phyloP scores from a whole-genome alignment of 2,113 vertebrate species.

The Picathartes gymnocephalus region DNA sequence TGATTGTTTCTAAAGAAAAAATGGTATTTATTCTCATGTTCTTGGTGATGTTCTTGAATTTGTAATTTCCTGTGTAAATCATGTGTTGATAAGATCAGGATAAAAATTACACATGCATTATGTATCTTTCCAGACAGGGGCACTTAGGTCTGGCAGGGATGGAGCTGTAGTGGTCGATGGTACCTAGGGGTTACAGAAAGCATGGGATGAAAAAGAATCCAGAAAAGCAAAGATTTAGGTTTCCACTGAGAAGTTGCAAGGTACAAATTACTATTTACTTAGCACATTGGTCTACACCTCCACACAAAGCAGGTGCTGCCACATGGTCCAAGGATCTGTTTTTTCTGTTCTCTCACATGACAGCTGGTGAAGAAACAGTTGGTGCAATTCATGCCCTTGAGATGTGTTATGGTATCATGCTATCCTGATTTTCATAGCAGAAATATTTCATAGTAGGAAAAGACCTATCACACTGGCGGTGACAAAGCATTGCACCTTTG shows the following conservation, averaged over 20 bases:
- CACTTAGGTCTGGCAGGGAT: not conserved
- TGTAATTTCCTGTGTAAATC: not conserved
- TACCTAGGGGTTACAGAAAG: not conserved
- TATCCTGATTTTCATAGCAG: not conserved
- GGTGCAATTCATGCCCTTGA: not conserved
- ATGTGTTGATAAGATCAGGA: not conserved
- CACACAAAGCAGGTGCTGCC: not conserved
- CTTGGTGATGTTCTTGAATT: not conserved
- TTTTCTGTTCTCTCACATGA: not conserved
- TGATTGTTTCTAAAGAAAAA: not conserved
- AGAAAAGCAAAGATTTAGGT: not conserved
- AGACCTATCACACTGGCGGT: not conserved
- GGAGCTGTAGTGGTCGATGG: not conserved
- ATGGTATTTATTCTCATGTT: not conserved
- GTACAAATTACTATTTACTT: not conserved
- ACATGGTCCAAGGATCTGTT: not conserved
- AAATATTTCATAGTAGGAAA: not conserved
- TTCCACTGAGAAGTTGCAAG: not conserved
- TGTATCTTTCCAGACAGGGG: not conserved
- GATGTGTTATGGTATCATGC: not conserved
- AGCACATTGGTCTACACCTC: not conserved
- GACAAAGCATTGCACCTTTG: not conserved
- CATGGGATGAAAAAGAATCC: not conserved
- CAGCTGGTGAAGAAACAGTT: not conserved
- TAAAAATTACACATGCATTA: fast-evolving